Percentiles rank a stretch among this genome's conserved stretches.
These are phyloP conservation scores for Graphium colonna DNA, from an alignment of 2,888 invertebrate genomes.

Conservation along the genomic window DNA sequence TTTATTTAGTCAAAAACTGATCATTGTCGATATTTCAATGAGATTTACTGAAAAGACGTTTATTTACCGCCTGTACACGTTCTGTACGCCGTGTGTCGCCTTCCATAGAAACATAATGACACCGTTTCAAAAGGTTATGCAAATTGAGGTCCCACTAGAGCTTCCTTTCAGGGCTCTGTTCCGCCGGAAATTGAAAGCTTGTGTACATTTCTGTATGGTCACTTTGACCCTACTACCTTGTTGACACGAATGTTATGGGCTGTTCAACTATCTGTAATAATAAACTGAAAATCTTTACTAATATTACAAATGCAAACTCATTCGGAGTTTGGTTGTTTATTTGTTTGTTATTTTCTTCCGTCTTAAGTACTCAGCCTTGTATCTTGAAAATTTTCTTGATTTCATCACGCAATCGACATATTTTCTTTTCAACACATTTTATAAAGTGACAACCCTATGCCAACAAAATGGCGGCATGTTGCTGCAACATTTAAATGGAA, in stretches of 20 bases:
- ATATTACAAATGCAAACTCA: too few relatives aligned
- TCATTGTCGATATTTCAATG: background rate
- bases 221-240: background rate
- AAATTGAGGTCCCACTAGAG: slow-evolving; percentile 14
- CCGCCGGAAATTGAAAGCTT: background rate
- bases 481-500: slow-evolving; percentile 19
- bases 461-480: slow-evolving; percentile 15
- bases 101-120: slow-evolving; percentile 17
- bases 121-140: slow-evolving; percentile 16
- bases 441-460: slow-evolving; percentile 9
- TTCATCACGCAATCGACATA: too few relatives aligned
- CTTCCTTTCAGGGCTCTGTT: slow-evolving; percentile 4
- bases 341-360: too few relatives aligned
- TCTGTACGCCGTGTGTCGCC: slow-evolving; percentile 1
- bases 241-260: too few relatives aligned
- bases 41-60: background rate
- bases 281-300: too few relatives aligned
- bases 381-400: too few relatives aligned
- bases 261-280: too few relatives aligned
- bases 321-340: too few relatives aligned
- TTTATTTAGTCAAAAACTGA: too few relatives aligned
- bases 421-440: too few relatives aligned
- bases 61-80: background rate
- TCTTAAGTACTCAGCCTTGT: too few relatives aligned
- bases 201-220: slow-evolving; percentile 6